A percentile compares a stretch with the other conserved stretches of the same genome.
phyloP scores from a whole-genome alignment of 2,797 vertebrate genomes.

The Varecia variegata region DNA sequence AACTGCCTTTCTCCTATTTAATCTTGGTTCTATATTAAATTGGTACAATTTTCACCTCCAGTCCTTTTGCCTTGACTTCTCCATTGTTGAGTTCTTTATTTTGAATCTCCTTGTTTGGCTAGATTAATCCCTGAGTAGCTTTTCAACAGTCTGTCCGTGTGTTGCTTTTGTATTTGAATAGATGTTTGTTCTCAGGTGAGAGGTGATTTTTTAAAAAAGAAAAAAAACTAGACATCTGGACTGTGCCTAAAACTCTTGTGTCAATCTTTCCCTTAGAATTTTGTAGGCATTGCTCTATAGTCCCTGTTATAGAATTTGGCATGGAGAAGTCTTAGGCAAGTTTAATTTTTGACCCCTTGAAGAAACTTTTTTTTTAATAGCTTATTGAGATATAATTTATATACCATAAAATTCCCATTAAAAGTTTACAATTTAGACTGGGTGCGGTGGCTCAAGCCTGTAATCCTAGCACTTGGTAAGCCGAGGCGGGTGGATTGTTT shows the following conservation, averaged over 20 bases:
- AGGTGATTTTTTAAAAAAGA: too few relatives aligned
- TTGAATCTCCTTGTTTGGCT: neutral
- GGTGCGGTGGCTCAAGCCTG: too few relatives aligned
- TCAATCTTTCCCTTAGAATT: neutral
- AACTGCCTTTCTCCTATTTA: neutral
- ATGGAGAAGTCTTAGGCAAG: neutral
- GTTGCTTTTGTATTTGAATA: neutral
- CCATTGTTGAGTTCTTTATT: neutral
- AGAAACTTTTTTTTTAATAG: neutral
- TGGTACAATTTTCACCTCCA: neutral
- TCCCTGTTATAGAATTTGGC: neutral
- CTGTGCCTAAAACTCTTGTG: neutral
- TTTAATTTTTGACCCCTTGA: neutral
- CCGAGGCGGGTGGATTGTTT: too few relatives aligned
- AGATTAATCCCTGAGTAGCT: neutral
- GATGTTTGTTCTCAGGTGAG: too few relatives aligned
- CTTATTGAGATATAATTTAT: neutral
- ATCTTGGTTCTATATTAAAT: neutral
- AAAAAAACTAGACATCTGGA: too few relatives aligned
- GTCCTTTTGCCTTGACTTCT: neutral
- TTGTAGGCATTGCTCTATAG: neutral
- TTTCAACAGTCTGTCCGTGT: neutral
- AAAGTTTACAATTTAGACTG: neutral
- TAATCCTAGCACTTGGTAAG: too few relatives aligned
- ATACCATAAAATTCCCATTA: neutral